These are phyloP conservation scores for Callyntrura guangdongensis DNA, from an alignment of 2,888 invertebrate species.

Conservation along the genomic window DNA sequence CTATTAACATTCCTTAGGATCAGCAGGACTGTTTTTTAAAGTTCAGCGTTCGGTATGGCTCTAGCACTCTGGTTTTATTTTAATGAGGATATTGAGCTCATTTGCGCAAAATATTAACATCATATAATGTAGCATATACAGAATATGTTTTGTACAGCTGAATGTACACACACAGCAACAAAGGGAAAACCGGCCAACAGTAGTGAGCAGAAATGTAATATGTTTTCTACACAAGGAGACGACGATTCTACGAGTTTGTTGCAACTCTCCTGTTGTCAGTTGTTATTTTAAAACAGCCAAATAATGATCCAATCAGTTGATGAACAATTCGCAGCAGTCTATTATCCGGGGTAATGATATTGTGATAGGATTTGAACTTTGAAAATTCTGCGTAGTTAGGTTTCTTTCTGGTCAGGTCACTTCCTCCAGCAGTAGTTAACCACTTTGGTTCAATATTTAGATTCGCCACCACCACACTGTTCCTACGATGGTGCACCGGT, in stretches of 20 bases:
- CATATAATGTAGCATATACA: too few relatives aligned
- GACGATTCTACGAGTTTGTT: too few relatives aligned
- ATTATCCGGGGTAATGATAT: background rate
- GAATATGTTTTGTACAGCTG: too few relatives aligned
- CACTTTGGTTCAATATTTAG: background rate
- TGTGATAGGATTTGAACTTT: too few relatives aligned
- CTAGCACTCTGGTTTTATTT: background rate
- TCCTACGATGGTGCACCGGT: background rate
- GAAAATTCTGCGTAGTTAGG: background rate
- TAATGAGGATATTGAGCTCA: too few relatives aligned
- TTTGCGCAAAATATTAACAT: too few relatives aligned
- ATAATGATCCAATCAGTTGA: background rate
- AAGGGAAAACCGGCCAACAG: too few relatives aligned
- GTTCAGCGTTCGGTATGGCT: background rate
- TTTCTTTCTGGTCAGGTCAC: background rate
- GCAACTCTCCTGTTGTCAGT: too few relatives aligned
- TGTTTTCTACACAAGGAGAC: too few relatives aligned
- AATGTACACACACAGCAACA: too few relatives aligned
- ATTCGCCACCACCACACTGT: background rate
- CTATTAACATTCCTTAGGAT: conserved; percentile 13
- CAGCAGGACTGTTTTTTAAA: background rate
- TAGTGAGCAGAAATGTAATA: too few relatives aligned
- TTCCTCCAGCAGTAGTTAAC: background rate
- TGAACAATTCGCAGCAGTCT: background rate
- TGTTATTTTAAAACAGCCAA: too few relatives aligned